Evolutionary conservation across 2,888 invertebrate genomes (phyloP).

Genomic region (Drosophila falleni): DNA sequence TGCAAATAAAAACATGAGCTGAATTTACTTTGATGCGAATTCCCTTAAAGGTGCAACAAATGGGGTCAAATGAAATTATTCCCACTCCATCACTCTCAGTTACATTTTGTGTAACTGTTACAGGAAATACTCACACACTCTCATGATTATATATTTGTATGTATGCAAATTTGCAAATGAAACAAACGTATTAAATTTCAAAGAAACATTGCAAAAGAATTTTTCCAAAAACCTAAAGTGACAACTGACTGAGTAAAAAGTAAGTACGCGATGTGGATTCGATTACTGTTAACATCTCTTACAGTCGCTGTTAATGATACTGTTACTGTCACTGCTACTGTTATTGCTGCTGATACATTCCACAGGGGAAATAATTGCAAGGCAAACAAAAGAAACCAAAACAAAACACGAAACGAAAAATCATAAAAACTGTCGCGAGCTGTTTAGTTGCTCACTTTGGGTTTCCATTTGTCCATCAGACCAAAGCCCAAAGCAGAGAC

Average conservation of each 20-base stretch:
- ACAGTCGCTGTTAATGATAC: slow-evolving; percentile 32
- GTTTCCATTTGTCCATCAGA: slow-evolving; percentile 57
- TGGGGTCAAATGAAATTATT: slow-evolving; percentile 42
- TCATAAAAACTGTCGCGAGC: slow-evolving; percentile 71
- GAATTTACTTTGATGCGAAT: slow-evolving; percentile 43
- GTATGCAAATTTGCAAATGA: slow-evolving; percentile 46
- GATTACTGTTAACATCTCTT: slow-evolving; percentile 29
- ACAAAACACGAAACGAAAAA: slow-evolving; percentile 35
- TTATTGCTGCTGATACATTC: slow-evolving; percentile 34
- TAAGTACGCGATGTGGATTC: slow-evolving; percentile 15
- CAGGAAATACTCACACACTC: neutral
- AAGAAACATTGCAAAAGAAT: slow-evolving; percentile 45
- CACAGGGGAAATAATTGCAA: slow-evolving; percentile 76
- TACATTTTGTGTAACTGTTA: slow-evolving; percentile 6
- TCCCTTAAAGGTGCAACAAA: slow-evolving; percentile 36
- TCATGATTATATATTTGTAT: slow-evolving; percentile 5
- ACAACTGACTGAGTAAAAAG: slow-evolving; percentile 23
- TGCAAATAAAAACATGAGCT: slow-evolving; percentile 36
- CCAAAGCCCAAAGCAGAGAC: slow-evolving; percentile 16
- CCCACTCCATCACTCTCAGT: neutral
- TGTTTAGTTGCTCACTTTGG: slow-evolving; percentile 63
- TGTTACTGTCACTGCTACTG: slow-evolving; percentile 15
- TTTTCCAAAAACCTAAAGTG: slow-evolving; percentile 25
- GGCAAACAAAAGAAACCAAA: slow-evolving; percentile 60
- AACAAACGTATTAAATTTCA: slow-evolving; percentile 64